Conservation (phyloP, 2,797 vertebrate species). For the Carduelis carduelis region DNA sequence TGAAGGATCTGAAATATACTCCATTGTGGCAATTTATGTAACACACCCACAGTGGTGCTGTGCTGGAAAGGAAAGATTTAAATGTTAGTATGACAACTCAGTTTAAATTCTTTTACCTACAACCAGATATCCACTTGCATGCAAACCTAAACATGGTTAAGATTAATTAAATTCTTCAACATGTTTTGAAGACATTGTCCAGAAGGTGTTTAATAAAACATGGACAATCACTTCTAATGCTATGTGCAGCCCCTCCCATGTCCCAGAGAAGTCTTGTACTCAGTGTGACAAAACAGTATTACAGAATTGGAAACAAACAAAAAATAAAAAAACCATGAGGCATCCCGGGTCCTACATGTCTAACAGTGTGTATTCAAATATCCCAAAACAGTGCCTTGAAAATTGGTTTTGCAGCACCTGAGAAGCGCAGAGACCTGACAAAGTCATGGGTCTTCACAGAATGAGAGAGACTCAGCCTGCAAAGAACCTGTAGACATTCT, state of each 20-base stretch:
- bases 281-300: neutral
- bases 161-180: neutral
- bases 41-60: neutral
- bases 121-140: neutral
- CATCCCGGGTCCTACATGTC: neutral
- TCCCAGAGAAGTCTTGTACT: neutral
- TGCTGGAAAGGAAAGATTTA: constrained; percentile 1
- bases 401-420: neutral
- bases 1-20: neutral
- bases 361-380: neutral
- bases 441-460: neutral
- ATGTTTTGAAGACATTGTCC: neutral
- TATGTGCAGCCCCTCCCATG: neutral
- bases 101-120: neutral
- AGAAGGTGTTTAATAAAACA: neutral
- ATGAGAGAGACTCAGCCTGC: neutral
- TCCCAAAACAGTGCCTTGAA: neutral
- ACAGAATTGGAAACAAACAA: neutral
- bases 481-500: neutral
- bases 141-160: neutral
- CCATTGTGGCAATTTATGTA: constrained; percentile 45
- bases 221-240: neutral
- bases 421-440: neutral
- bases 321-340: neutral
- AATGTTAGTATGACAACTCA: neutral